Percentiles rank a stretch among this genome's conserved stretches.
These are phyloP conservation scores for Edolisoma coerulescens DNA, from an alignment of 2,113 vertebrate species.

Conservation along the genomic window DNA sequence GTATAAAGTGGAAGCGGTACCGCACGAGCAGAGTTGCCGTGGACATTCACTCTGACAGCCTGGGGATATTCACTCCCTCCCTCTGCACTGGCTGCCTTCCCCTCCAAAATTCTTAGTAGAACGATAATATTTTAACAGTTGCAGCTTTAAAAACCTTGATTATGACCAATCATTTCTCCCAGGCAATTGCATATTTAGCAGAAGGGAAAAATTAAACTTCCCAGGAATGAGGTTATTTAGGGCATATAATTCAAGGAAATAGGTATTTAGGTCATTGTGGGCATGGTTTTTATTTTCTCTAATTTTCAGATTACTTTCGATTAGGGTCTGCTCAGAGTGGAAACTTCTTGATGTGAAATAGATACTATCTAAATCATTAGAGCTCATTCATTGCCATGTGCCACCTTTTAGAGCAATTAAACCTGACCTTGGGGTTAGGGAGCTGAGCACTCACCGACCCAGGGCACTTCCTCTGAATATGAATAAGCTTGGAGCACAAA, in stretches of 20 bases:
- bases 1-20: no score
- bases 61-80: not conserved
- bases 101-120: constrained; percentile 10
- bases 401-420: constrained; percentile 87
- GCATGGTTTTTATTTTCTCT: constrained; percentile 85
- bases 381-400: constrained; percentile 85
- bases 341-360: constrained; percentile 90
- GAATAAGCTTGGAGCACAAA: constrained; percentile 76
- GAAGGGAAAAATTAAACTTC: constrained; percentile 70
- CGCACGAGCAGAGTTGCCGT: not conserved
- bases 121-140: constrained; percentile 65
- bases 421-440: constrained; percentile 83
- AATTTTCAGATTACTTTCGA: constrained; percentile 86
- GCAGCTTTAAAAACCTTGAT: constrained; percentile 49
- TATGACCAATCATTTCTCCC: constrained; percentile 60
- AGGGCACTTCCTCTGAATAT: constrained; percentile 86
- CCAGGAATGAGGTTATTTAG: constrained; percentile 70
- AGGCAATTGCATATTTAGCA: constrained; percentile 62
- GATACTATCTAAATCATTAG: constrained; percentile 99
- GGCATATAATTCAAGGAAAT: constrained; percentile 78
- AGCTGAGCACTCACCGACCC: constrained; percentile 83
- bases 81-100: not conserved
- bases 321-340: constrained; percentile 76
- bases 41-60: not conserved
- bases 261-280: constrained; percentile 75